Percentiles rank a stretch among this genome's conserved stretches.
These are phyloP conservation scores for Accipiter cooperii DNA, from an alignment of 2,113 vertebrate genomes.

Conservation along the genomic window DNA sequence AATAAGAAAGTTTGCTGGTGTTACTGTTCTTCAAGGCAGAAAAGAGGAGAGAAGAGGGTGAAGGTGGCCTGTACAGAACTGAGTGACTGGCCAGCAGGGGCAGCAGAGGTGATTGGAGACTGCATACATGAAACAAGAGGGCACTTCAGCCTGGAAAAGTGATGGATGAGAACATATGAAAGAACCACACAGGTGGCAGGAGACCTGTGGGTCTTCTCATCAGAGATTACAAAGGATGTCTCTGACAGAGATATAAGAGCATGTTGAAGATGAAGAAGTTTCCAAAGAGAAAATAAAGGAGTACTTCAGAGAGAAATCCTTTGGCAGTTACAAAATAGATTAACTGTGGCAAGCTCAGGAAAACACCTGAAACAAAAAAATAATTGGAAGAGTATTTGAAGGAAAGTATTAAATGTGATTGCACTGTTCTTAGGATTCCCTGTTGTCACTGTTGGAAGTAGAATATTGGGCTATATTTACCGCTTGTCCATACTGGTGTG, in stretches of 20 bases:
- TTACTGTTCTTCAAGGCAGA: neutral
- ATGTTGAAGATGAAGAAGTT: neutral
- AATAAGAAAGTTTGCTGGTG: neutral
- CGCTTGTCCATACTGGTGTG: neutral
- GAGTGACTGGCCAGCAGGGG: neutral
- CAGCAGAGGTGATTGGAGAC: neutral
- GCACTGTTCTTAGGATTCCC: neutral
- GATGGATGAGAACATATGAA: neutral
- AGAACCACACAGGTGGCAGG: neutral
- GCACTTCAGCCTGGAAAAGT: neutral
- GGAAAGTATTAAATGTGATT: neutral
- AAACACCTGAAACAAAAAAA: neutral
- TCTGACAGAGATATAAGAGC: neutral
- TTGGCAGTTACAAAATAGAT: neutral
- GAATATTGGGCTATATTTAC: neutral
- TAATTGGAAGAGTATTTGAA: neutral
- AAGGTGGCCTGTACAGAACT: neutral
- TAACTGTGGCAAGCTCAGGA: neutral
- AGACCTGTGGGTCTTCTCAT: neutral
- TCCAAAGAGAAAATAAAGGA: neutral
- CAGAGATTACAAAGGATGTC: neutral
- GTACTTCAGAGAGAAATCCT: neutral
- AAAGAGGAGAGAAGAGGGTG: neutral
- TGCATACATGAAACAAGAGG: neutral
- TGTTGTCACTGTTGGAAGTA: neutral